Percentiles rank a stretch among this genome's conserved stretches.
Conservation (phyloP, 2,888 invertebrate genomes). For the Callinectes sapidus region DNA sequence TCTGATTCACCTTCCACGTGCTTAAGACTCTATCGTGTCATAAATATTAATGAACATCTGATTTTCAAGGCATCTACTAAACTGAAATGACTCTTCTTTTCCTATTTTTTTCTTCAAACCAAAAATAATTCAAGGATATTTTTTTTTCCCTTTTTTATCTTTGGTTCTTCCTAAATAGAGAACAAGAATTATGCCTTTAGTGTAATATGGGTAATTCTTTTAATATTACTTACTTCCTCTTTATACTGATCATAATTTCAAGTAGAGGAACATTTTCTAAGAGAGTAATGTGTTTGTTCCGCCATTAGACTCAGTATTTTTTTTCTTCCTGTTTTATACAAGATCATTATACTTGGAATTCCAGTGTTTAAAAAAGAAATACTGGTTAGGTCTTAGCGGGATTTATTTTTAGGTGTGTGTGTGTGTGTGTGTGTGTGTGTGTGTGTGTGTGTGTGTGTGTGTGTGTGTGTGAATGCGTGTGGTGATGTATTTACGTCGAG, state of each 20-base stretch:
- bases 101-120: too few relatives aligned
- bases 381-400: neutral
- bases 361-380: neutral
- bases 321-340: neutral
- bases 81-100: too few relatives aligned
- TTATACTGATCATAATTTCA: neutral
- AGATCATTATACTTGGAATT: neutral
- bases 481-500: neutral
- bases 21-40: too few relatives aligned
- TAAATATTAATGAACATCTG: too few relatives aligned
- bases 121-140: too few relatives aligned
- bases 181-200: too few relatives aligned
- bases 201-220: neutral
- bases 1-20: too few relatives aligned
- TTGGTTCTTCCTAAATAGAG: too few relatives aligned
- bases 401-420: neutral
- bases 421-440: conserved; percentile 19
- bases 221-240: neutral
- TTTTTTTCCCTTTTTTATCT: too few relatives aligned
- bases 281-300: neutral
- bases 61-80: too few relatives aligned
- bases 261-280: neutral
- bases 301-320: neutral
- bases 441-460: conserved; percentile 33
- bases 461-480: neutral